A percentile compares a stretch with the other conserved stretches of the same genome.
Conservation (phyloP, 2,888 invertebrate genomes). For the Tachina lurida region DNA sequence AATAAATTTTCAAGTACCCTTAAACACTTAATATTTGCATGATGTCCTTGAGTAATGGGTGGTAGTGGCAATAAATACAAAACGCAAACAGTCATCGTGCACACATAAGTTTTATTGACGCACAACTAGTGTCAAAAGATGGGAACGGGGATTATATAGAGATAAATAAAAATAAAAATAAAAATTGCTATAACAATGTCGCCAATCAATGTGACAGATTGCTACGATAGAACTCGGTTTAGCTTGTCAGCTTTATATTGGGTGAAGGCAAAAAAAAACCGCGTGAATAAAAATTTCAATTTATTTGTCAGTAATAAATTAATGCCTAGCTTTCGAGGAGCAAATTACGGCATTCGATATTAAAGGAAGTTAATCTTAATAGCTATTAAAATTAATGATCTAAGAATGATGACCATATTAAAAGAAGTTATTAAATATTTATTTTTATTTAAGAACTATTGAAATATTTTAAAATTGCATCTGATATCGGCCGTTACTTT, state of each 20-base stretch:
- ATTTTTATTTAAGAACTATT: no score
- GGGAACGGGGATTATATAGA: slow-evolving; percentile 62
- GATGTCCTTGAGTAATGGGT: slow-evolving; percentile 73
- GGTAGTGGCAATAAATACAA: slow-evolving; percentile 55
- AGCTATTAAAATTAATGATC: no score
- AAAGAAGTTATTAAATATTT: no score
- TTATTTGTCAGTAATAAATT: no score
- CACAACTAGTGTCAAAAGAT: slow-evolving; percentile 49
- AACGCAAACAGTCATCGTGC: slow-evolving; percentile 37
- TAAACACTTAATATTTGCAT: slow-evolving; percentile 81
- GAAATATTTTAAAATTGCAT: no score
- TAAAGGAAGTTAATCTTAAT: no score
- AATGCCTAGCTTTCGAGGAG: no score
- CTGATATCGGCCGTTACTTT: no score
- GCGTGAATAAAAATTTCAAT: no score
- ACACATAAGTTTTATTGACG: slow-evolving; percentile 56
- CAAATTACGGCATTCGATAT: no score
- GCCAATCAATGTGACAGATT: slow-evolving; percentile 78
- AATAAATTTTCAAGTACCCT: slow-evolving; percentile 81
- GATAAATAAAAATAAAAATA: slow-evolving; percentile 54
- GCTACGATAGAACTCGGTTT: slow-evolving; percentile 75
- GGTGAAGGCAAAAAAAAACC: not conserved
- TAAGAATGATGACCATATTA: no score
- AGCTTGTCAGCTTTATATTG: slow-evolving; percentile 81
- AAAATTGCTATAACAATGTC: slow-evolving; percentile 74